Base-by-base conservation (phyloP, 1,140 invertebrate species). In the Ips nitidus region DNA sequence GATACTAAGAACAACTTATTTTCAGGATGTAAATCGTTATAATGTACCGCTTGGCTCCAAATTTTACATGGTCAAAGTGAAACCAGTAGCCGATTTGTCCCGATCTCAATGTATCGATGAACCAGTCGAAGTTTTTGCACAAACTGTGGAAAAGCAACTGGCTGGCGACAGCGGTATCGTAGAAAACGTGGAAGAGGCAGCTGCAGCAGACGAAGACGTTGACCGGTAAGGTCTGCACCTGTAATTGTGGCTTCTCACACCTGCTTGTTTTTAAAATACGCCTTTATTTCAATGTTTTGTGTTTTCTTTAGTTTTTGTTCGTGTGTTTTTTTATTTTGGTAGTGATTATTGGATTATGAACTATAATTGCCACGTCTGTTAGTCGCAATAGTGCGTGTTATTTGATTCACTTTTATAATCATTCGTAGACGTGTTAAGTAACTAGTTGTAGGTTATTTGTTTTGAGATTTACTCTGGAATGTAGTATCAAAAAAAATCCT, bases 131-230 rank as follows among this genome's bases (percentile, higher is more conserved):
- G n/a, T 56, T n/a, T 36, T 38, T 22, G 8, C 2, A 50, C 1
- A 37, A 5, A n/a, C 38, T 41, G 41, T 55, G 2, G 62, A 66
- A 60, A 66, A 70, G 22, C 41, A 62, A 41, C 59, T 66, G 38
- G 66, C 52, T 3, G 61, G 70, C 40, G 71, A 72, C 45, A 72
- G 66, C 40, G 71, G 66, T 37, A 66, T 69, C 55, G 61, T 65
- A 8, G 71, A 72, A 22, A 69, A 65, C 39, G 41, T 69, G 36
- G 71, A 72, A 22, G 55, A 66, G 52, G 66, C 53, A 6, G 7
- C 55, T 40, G 38, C 37, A n/a, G 57, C 67, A 36, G 56, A 62
- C 43, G 36, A 64, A 4, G 61, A 72, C 39, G 8, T 5, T 36
- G 60, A 62, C 4, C 6, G 60, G 60, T 62, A 62, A 8, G 57